Evolutionary conservation across 2,888 invertebrate species (phyloP).

Genomic region (Zelleria hepariella): DNA sequence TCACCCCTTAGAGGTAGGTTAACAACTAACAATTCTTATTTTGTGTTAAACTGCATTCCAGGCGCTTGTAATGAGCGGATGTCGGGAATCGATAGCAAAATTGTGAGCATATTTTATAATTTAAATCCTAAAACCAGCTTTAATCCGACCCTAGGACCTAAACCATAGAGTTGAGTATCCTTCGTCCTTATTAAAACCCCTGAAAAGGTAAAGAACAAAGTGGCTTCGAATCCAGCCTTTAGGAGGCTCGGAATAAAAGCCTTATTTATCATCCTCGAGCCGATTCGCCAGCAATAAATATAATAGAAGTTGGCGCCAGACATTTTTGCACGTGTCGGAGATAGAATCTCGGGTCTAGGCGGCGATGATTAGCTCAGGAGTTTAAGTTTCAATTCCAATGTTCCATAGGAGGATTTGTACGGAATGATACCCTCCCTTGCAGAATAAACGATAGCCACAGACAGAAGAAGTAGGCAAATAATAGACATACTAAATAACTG

Average conservation of each 20-base stretch:
- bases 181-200: conserved; percentile 21
- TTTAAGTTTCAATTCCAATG: background rate
- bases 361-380: conserved; percentile 14
- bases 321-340: conserved; percentile 40
- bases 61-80: conserved; percentile 65
- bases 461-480: too few relatives aligned
- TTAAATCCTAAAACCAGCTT: conserved; percentile 16
- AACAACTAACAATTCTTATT: conserved; percentile 43
- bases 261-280: conserved; percentile 45
- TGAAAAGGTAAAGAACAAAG: conserved; percentile 36
- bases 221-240: conserved; percentile 43
- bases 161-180: background rate
- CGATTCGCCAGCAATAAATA: conserved; percentile 37
- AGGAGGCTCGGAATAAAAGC: conserved; percentile 37
- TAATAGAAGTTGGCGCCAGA: conserved; percentile 59
- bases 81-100: conserved; percentile 65
- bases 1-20: conserved; percentile 24
- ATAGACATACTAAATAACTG: too few relatives aligned
- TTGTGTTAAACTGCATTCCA: conserved; percentile 62
- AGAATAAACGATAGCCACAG: too few relatives aligned
- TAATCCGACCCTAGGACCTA: conserved; percentile 13
- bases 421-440: background rate
- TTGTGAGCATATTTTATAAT: conserved; percentile 59
- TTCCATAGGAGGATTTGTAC: background rate
- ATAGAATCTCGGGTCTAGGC: conserved; percentile 50